Evolutionary conservation across 2,888 invertebrate genomes (phyloP).

Genomic region (Acleris holmiana): DNA sequence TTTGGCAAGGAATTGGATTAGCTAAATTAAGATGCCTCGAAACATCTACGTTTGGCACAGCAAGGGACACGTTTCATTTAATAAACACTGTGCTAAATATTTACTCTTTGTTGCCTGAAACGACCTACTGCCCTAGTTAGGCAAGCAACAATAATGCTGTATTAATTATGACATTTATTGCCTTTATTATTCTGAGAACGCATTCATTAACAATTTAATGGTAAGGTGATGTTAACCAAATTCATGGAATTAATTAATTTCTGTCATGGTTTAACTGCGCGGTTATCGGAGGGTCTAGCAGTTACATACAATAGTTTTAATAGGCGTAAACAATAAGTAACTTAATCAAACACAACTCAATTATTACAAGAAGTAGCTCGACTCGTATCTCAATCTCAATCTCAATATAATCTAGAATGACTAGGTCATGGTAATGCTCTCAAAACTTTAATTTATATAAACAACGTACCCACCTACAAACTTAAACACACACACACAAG

Average conservation of each 20-base stretch:
- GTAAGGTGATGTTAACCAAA: conserved; percentile 7
- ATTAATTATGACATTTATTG: conserved; percentile 6
- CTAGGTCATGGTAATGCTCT: neutral
- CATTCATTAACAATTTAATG: conserved; percentile 10
- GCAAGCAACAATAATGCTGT: neutral
- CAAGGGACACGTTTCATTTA: too few relatives aligned
- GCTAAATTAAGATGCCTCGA: neutral
- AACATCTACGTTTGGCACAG: neutral
- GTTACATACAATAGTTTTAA: neutral
- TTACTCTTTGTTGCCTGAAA: neutral
- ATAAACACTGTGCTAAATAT: neutral
- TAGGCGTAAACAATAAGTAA: conserved; percentile 2
- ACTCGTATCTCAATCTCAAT: neutral
- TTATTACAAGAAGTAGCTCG: neutral
- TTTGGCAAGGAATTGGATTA: neutral
- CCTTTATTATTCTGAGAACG: neutral
- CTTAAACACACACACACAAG: too few relatives aligned
- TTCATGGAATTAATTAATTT: conserved; percentile 24
- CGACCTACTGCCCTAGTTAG: neutral
- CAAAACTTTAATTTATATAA: neutral
- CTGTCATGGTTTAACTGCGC: conserved; percentile 4
- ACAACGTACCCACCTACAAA: too few relatives aligned
- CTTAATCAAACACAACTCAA: neutral
- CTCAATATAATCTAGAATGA: neutral
- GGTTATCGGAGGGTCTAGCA: conserved; percentile 5